phyloP scores from a whole-genome alignment of 2,113 vertebrate species.

The Panthera tigris region DNA sequence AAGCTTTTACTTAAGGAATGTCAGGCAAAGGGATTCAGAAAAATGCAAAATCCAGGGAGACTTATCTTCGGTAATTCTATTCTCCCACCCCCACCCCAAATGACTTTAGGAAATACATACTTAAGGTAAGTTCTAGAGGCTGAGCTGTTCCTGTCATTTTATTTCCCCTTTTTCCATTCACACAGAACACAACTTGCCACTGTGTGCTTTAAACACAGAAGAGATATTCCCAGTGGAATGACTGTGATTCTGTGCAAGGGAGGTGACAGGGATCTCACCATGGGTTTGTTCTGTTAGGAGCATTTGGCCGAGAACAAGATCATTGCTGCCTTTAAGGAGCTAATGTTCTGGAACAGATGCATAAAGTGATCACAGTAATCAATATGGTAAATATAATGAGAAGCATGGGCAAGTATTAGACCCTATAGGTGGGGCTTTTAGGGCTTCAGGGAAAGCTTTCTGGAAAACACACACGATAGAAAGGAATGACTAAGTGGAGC shows the following conservation, averaged over 20 bases:
- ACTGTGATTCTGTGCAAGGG: too few relatives aligned
- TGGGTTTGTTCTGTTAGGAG: background rate
- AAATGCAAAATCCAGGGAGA: background rate
- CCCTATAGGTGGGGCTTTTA: background rate
- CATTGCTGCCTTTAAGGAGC: background rate
- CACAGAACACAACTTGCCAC: background rate
- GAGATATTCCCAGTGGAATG: background rate
- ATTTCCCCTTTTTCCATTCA: background rate
- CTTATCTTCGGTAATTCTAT: background rate
- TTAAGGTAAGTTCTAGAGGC: background rate
- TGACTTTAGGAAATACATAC: background rate
- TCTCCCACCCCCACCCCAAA: background rate
- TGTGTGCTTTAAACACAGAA: background rate
- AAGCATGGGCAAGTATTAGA: background rate
- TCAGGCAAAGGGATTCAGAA: background rate
- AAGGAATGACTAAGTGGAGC: background rate
- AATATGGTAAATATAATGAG: background rate
- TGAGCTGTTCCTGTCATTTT: background rate
- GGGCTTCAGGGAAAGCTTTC: background rate
- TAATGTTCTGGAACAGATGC: background rate
- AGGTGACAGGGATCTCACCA: background rate
- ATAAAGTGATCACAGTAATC: background rate
- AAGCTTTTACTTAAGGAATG: background rate
- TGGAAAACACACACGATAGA: background rate
- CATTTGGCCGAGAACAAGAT: background rate